These are phyloP conservation scores for Zosterops borbonicus DNA, from an alignment of 2,113 vertebrate genomes.

Conservation along the genomic window DNA sequence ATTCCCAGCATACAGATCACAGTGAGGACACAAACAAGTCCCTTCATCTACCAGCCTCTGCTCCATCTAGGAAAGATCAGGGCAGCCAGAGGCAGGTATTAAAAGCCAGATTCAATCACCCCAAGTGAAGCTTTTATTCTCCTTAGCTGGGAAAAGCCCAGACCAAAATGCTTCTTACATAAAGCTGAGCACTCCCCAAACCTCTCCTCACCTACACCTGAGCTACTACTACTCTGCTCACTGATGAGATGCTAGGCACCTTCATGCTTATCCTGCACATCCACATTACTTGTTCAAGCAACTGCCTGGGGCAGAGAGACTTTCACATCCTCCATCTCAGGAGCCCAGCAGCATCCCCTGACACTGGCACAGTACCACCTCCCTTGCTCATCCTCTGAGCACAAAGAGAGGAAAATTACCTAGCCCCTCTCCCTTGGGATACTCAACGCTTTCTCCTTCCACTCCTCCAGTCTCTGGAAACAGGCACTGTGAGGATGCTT, in stretches of 20 bases:
- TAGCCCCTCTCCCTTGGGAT: neutral
- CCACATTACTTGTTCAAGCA: neutral
- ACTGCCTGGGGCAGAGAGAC: neutral
- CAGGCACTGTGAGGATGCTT: neutral
- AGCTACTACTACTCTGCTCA: neutral
- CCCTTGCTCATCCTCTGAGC: neutral
- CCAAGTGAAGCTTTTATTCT: neutral
- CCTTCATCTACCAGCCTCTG: neutral
- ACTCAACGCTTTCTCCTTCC: neutral
- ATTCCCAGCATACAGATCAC: neutral
- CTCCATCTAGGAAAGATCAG: neutral
- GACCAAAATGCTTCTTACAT: neutral
- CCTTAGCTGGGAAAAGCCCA: neutral
- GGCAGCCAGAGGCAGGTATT: neutral
- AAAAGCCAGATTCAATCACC: neutral
- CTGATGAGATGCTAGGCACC: neutral
- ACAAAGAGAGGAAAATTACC: neutral
- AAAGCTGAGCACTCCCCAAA: neutral
- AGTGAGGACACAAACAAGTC: neutral
- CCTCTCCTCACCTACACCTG: neutral
- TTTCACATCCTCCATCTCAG: neutral
- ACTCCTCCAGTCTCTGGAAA: neutral
- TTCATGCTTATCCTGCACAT: neutral
- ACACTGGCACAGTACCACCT: neutral
- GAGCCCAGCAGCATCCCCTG: neutral